Base-by-base conservation (phyloP, 2,113 vertebrate genomes). In the Oxyruncus cristatus region DNA sequence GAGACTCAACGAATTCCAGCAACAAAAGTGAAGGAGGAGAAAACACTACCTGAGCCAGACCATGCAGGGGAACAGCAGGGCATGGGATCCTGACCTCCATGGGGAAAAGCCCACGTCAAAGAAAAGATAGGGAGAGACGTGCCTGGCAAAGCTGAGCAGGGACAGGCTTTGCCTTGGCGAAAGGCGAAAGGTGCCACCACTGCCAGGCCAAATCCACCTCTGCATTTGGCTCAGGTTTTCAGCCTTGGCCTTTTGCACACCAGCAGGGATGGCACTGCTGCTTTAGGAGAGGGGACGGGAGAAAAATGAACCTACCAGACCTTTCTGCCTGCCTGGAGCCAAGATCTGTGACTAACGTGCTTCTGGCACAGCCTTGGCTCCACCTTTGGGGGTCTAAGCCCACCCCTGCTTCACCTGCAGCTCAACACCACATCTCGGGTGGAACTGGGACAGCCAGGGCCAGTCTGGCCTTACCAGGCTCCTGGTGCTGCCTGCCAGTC, bases 21-120 rank as follows among this genome's bases (percentile, higher is more conserved):
- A 91, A 42, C 65, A 80, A 71, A 94, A 93, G 89, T 17, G 81
- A 86, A 95, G 76, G 70, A 86, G 50, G 32, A 74, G 77, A 83
- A 86, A 91, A 62, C 74, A 16, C 18, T 1, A 30, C 32, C 67
- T 30, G 87, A 74, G 93, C 63, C 84, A 58, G 76, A 58, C n/a
- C 41, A 33, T 0, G 79, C 71, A 73, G 80, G 68, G 56, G 42
- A 70, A 56, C 9, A 39, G 59, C 70, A 67, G 88, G 41, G 88
- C 68, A 85, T 3, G 0, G 75, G 84, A 61, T 56, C 53, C 68
- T n/a, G 52, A 81, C 18, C 46, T 49, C n/a, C 0, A 7, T 1
- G 3, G 62, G 44, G 41, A 53, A 78, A 80, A 55, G 12, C 23
- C 41, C 21, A 14, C 26, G 71, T 56, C 46, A 58, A 22, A 81